A percentile compares a stretch with the other conserved stretches of the same genome.
These are phyloP conservation scores for Nothoprocta perdicaria DNA, from an alignment of 2,113 vertebrate genomes.

Conservation along the genomic window DNA sequence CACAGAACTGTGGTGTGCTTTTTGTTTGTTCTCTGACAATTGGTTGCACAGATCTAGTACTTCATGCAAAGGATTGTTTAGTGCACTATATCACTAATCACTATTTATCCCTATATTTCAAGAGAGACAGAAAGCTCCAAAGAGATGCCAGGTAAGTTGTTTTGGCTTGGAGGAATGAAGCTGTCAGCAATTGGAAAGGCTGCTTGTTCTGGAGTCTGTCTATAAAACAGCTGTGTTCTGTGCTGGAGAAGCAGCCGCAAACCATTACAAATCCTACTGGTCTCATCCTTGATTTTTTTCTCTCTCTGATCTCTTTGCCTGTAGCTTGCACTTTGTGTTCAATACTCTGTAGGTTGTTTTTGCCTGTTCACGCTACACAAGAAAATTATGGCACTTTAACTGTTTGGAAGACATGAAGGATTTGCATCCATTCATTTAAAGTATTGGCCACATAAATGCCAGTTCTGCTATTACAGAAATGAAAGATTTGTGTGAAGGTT, in stretches of 20 bases:
- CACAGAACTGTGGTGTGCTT: background rate
- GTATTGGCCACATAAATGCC: background rate
- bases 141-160: background rate
- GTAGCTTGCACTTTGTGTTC: background rate
- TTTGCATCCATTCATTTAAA: conserved; percentile 33
- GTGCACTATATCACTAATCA: background rate
- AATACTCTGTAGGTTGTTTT: background rate
- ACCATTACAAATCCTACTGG: background rate
- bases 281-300: accelerated
- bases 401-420: background rate
- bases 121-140: background rate
- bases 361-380: background rate
- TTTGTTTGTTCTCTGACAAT: background rate
- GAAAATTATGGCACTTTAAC: background rate
- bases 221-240: background rate
- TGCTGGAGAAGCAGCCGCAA: background rate
- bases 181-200: background rate
- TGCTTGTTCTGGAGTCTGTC: background rate
- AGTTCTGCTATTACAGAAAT: conserved; percentile 3
- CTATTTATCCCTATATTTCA: background rate
- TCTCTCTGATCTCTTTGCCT: background rate
- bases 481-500: conserved; percentile 11
- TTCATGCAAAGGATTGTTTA: background rate
- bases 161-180: background rate
- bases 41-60: background rate